Base-by-base conservation (phyloP, 2,113 vertebrate species). In the Myodes glareolus region DNA sequence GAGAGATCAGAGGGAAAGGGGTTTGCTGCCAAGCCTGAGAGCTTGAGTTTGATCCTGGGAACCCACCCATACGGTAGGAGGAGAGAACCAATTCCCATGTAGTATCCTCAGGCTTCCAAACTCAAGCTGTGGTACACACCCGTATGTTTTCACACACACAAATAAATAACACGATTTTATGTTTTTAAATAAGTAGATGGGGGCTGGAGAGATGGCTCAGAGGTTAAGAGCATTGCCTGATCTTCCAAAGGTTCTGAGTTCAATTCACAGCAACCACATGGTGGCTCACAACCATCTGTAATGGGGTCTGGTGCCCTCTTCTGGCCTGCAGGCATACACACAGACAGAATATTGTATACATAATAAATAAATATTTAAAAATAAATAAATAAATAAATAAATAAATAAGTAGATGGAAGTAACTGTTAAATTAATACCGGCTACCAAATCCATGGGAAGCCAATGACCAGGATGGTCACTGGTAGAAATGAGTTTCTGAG, bases 401-500 rank as follows among this genome's bases (percentile, higher is more conserved):
- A n/a, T 58, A 80, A 80, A 52, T 25, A 47, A 81, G n/a, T 58
- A 58, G 63, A 29, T 84, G 33, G 42, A 88, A 70, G 27, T 63
- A 84, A 65, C 17, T 33, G 82, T 25, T 91, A 94, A 90, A 61
- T 11, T 65, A 90, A 92, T 29, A 75, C 10, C 96, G 17, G 10
- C 90, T 55, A 55, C 31, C 77, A 96, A 92, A 96, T 55, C 87
- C 45, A 95, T 16, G 23, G 33, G 92, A n/a, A 92, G 92, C 70
- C 29, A 31, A 31, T 23, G 65, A 61, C 31, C 27, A 1, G 63
- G 25, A 82, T 10, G 92, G 11, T 50, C 78, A 73, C 31, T 84
- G 93, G 55, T 7, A 67, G 81, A 92, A 94, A 4, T 58, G 50
- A 70, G 1, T 92, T 70, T 93, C 52, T 55, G 84, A 90, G 42